Percentiles rank a stretch among this genome's conserved stretches.
phyloP scores from a whole-genome alignment of 1,140 invertebrate genomes.

The Drosophila carrolli region DNA sequence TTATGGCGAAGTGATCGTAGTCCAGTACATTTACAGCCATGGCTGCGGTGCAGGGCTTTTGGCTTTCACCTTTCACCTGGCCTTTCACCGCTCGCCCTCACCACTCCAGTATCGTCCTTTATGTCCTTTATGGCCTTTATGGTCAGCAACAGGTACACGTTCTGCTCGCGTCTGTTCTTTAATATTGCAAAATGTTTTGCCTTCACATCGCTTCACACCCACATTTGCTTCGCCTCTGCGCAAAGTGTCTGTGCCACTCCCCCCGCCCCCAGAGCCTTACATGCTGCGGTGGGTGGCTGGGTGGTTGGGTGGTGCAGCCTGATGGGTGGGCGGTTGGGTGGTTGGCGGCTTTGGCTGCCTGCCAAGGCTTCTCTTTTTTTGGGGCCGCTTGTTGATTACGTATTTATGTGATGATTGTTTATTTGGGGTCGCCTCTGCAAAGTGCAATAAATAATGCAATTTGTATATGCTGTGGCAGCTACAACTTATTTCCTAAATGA shows the following conservation, averaged over 20 bases:
- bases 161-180: slow-evolving; percentile 16
- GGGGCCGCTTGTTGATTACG: slow-evolving; percentile 46
- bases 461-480: slow-evolving; percentile 47
- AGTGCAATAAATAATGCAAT: slow-evolving; percentile 67
- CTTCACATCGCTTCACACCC: slow-evolving; percentile 45
- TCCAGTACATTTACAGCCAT: slow-evolving; percentile 91
- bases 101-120: not conserved
- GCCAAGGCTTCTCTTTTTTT: slow-evolving; percentile 36
- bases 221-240: slow-evolving; percentile 6
- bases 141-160: slow-evolving; percentile 37
- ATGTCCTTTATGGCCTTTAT: not conserved
- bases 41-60: not conserved
- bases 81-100: slow-evolving; percentile 1
- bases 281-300: slow-evolving; percentile 23
- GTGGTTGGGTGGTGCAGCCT: slow-evolving; percentile 4
- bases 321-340: not conserved
- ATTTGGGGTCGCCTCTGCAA: slow-evolving; percentile 58
- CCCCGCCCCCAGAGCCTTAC: slow-evolving; percentile 31
- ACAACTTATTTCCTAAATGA: slow-evolving; percentile 58
- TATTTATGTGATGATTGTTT: slow-evolving; percentile 65
- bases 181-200: slow-evolving; percentile 59
- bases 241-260: slow-evolving; percentile 6
- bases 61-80: slow-evolving; percentile 5
- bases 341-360: slow-evolving; percentile 27
- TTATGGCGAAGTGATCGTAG: slow-evolving; percentile 93